These are phyloP conservation scores for Lepisosteus oculatus DNA, from an alignment of 2,113 vertebrate genomes.

Conservation along the genomic window DNA sequence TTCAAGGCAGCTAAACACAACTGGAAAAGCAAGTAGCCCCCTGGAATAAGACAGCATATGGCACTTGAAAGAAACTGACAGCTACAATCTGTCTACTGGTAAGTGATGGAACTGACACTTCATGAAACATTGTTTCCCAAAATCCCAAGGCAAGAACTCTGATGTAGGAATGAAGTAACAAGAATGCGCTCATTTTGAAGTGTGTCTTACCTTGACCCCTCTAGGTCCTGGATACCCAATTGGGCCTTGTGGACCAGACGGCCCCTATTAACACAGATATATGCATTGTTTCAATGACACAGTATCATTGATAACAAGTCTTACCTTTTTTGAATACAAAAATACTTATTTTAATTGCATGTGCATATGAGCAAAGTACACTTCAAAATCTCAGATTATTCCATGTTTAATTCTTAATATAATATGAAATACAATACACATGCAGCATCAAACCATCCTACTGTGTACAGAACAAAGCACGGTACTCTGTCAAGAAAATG, in stretches of 20 bases:
- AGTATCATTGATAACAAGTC: neutral
- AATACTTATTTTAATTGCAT: neutral
- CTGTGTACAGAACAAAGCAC: too few relatives aligned
- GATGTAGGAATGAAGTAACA: neutral
- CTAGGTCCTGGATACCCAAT: constrained; percentile 91
- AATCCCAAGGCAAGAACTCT: neutral
- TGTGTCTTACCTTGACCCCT: constrained; percentile 86
- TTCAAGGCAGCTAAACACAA: too few relatives aligned
- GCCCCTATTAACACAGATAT: constrained; percentile 68
- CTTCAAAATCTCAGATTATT: too few relatives aligned
- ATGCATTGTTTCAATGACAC: constrained; percentile 17
- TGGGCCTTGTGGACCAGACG: constrained; percentile 88
- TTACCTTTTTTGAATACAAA: neutral
- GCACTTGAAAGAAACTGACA: too few relatives aligned
- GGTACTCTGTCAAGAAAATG: too few relatives aligned
- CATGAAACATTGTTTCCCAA: neutral
- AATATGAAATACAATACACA: too few relatives aligned
- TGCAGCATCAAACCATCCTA: too few relatives aligned
- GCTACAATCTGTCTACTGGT: too few relatives aligned
- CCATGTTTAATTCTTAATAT: too few relatives aligned
- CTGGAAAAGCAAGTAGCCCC: too few relatives aligned
- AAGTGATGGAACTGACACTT: too few relatives aligned
- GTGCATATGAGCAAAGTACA: neutral
- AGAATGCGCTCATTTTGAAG: neutral
- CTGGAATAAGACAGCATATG: too few relatives aligned